Base-by-base conservation (phyloP, 2,888 invertebrate genomes). In the Chymomyza procnemis region DNA sequence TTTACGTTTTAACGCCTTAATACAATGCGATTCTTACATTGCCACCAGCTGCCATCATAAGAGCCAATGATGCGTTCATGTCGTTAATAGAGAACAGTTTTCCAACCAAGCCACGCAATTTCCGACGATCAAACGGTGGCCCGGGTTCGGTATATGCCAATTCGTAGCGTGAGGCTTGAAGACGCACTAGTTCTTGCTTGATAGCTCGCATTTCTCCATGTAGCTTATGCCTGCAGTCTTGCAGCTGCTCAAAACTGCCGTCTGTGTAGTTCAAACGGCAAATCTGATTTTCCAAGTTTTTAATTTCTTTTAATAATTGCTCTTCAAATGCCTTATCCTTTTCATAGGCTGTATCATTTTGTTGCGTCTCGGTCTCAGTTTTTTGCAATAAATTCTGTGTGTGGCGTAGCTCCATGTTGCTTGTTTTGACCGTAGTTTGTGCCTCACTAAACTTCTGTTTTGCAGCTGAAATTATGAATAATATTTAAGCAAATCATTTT, bases 11-110 rank as follows among this genome's bases (percentile, higher is more conserved):
- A 16, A 8, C 5, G 1, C 55, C 0, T 34, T 12, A 4, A 0
- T 1, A 2, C 21, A 6, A 26, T n/a, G n/a, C n/a, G 2, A 26
- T 21, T 91, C 92, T 91, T 90, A 97, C 97, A 92, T 93, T 94
- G 69, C 95, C 96, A 6, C 97, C 97, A 16, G 96, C 97, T 8
- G 95, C 95, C 18, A 95, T 94, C 90, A 97, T 97, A 64, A 99
- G 90, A 2, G 98, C 98, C 56, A 94, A 93, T 62, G 94, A 94
- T 87, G 94, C 93, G 22, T 90, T 90, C 2, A 93, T 92, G 88
- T 98, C 95, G 64, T 92, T 93, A 0, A 98, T 93, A 47, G 93
- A 92, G 64, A 99, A 93, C 73, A 98, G 91, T 74, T 95, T 94
- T 76, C 96, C 96, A 0, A 97, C 94, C 26, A 96, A 93, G 16